These are phyloP conservation scores for Coronaproctus castanopsis DNA, from an alignment of 2,888 invertebrate genomes.

Conservation along the genomic window DNA sequence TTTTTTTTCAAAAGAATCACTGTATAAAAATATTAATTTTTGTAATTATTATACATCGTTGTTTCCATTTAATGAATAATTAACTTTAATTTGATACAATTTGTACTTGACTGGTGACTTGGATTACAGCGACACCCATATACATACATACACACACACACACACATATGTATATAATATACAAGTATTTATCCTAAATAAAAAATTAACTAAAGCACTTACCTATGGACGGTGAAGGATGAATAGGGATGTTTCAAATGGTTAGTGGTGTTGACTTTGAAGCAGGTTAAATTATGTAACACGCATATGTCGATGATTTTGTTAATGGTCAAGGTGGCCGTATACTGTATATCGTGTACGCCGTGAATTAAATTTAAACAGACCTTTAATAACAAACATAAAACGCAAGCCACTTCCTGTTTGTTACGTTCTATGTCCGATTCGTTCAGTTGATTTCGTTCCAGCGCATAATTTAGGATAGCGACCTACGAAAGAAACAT, in stretches of 20 bases:
- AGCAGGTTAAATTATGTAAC: conserved; percentile 25
- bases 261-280: conserved; percentile 20
- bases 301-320: conserved; percentile 34
- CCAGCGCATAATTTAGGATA: background rate
- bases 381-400: conserved; percentile 33
- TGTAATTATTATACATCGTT: too few species aligned
- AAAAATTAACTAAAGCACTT: too few species aligned
- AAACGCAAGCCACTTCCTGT: conserved; percentile 27
- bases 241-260: conserved; percentile 13
- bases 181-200: too few species aligned
- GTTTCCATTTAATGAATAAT: too few species aligned
- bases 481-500: background rate
- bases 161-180: too few species aligned
- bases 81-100: too few species aligned
- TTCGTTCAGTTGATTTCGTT: background rate
- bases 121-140: too few species aligned
- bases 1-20: too few species aligned
- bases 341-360: conserved; percentile 37
- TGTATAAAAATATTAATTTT: too few species aligned
- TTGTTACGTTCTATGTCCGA: conserved; percentile 14
- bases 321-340: conserved; percentile 37
- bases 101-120: too few species aligned
- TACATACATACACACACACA: too few species aligned
- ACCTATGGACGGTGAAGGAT: too few species aligned
- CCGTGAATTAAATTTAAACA: conserved; percentile 35